A percentile compares a stretch with the other conserved stretches of the same genome.
Evolutionary conservation across 2,888 invertebrate genomes (phyloP).

Genomic region (Drosophila mulleri): DNA sequence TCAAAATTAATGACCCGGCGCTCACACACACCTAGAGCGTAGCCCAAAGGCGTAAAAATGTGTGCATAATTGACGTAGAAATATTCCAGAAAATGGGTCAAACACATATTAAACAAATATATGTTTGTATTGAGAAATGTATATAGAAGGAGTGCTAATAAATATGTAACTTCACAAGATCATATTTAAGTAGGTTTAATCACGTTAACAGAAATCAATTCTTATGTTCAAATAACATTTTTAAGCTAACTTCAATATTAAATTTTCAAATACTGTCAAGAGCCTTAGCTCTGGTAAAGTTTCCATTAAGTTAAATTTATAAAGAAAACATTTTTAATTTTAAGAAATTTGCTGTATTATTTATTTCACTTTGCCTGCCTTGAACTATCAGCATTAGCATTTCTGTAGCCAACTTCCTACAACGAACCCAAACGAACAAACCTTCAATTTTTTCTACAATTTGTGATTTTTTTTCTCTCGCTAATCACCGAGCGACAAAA

Average conservation of each 20-base stretch:
- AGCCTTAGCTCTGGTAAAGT: background rate
- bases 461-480: constrained; percentile 6
- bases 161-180: background rate
- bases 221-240: background rate
- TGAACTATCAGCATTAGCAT: background rate
- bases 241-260: background rate
- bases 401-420: background rate
- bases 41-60: constrained; percentile 14
- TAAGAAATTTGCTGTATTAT: background rate
- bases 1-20: constrained; percentile 81
- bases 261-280: background rate
- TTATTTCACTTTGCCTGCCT: background rate
- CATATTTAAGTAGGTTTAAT: background rate
- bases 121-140: background rate
- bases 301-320: background rate
- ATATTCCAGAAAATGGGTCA: constrained; percentile 58
- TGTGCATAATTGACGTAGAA: constrained; percentile 40
- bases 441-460: constrained; percentile 1
- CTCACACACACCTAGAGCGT: constrained; percentile 52
- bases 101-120: constrained; percentile 14
- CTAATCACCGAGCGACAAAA: constrained; percentile 51
- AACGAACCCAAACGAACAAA: background rate
- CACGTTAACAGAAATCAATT: no score
- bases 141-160: background rate
- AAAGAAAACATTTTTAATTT: background rate